These are phyloP conservation scores for Pyrochroa serraticornis DNA, from an alignment of 2,888 invertebrate species.

Conservation along the genomic window DNA sequence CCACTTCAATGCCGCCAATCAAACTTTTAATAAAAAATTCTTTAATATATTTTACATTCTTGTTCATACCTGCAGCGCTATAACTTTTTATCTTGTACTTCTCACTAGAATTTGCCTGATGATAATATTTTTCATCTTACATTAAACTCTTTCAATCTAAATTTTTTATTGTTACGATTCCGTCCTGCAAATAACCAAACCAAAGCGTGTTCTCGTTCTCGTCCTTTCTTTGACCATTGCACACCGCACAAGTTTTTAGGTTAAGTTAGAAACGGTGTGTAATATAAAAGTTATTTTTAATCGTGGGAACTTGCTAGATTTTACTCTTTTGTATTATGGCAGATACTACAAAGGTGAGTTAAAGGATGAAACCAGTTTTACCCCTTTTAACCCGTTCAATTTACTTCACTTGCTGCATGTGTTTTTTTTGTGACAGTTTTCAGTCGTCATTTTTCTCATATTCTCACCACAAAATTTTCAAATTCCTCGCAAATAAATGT, in stretches of 20 bases:
- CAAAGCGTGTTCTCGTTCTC: not conserved
- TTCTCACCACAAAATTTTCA: not conserved
- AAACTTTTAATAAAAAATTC: too few relatives aligned
- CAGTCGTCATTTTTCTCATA: slow-evolving; percentile 4
- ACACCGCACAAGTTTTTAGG: slow-evolving; percentile 10
- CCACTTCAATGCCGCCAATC: too few relatives aligned
- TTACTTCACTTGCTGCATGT: not conserved
- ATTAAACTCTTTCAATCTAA: too few relatives aligned
- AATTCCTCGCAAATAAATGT: slow-evolving; percentile 14
- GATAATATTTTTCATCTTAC: too few relatives aligned
- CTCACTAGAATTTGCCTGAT: too few relatives aligned
- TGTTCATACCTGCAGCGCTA: too few relatives aligned
- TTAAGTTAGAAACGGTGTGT: slow-evolving; percentile 13
- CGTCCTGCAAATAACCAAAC: slow-evolving; percentile 2
- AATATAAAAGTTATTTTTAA: slow-evolving; percentile 11
- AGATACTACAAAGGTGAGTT: slow-evolving; percentile 22
- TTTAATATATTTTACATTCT: too few relatives aligned
- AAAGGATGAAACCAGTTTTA: not conserved
- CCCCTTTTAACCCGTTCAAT: not conserved
- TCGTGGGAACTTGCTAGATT: not conserved
- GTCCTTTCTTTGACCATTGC: slow-evolving; percentile 17
- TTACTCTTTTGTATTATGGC: slow-evolving; percentile 21
- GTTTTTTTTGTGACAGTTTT: slow-evolving; percentile 17
- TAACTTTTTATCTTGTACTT: too few relatives aligned
- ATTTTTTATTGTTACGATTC: slow-evolving; percentile 6